Conservation (phyloP, 2,888 invertebrate species). For the Criorhina ranunculi region DNA sequence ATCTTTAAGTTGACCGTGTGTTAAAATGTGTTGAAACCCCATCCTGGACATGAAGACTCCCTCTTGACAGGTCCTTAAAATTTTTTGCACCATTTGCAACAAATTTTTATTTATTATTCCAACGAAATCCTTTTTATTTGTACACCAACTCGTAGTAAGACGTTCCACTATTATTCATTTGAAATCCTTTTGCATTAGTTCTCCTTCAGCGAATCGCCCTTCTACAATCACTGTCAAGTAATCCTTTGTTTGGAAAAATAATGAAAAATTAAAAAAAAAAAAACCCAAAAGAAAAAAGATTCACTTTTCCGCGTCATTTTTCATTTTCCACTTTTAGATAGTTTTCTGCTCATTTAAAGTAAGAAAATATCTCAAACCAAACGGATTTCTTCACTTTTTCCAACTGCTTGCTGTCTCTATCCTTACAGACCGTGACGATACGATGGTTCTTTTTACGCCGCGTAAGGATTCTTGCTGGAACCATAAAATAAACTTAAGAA, state of each 20-base stretch:
- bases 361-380: background rate
- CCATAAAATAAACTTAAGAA: constrained; percentile 6
- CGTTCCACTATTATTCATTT: constrained; percentile 1
- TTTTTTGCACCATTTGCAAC: background rate
- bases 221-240: constrained; percentile 23
- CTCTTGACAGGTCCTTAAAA: background rate
- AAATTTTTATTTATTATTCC: background rate
- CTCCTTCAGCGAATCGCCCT: background rate
- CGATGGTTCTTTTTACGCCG: background rate
- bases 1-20: too few relatives aligned
- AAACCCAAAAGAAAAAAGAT: too few relatives aligned
- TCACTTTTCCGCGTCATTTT: constrained; percentile 4
- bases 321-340: constrained; percentile 8
- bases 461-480: background rate
- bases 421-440: background rate
- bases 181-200: background rate
- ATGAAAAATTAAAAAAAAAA: constrained; percentile 3
- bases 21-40: too few relatives aligned
- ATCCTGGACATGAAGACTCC: too few relatives aligned
- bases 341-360: constrained; percentile 9
- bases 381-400: background rate
- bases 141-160: background rate
- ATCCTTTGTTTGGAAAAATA: background rate
- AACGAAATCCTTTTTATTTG: background rate
- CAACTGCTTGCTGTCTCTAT: too few relatives aligned